Conservation (phyloP, 2,888 invertebrate genomes). For the Itoplectis maculator region DNA sequence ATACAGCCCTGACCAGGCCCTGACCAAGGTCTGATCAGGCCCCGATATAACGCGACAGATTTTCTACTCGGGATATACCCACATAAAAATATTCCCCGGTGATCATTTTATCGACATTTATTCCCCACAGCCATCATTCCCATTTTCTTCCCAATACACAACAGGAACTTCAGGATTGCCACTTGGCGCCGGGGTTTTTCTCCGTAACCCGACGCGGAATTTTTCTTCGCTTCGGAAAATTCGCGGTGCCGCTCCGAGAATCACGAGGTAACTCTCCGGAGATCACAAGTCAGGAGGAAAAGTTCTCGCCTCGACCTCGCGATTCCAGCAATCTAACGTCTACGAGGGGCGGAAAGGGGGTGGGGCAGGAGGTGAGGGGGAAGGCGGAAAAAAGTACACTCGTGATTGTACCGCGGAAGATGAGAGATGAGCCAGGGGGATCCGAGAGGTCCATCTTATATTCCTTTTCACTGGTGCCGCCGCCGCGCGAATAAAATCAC, state of each 20-base stretch:
- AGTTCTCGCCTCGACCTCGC: not conserved
- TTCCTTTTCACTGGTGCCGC: not conserved
- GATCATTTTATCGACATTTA: too few relatives aligned
- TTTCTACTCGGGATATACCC: too few relatives aligned
- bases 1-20: too few relatives aligned
- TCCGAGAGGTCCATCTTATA: not conserved
- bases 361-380: too few relatives aligned
- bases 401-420: not conserved
- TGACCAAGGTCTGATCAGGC: too few relatives aligned
- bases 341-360: too few relatives aligned
- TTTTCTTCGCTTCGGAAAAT: too few relatives aligned
- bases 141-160: not conserved
- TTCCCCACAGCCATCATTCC: not conserved
- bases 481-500: conserved; percentile 2
- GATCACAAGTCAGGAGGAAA: conserved; percentile 10
- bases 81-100: too few relatives aligned
- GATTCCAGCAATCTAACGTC: conserved; percentile 11
- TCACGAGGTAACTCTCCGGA: not conserved
- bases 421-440: not conserved
- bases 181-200: conserved; percentile 7
- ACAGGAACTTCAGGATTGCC: not conserved
- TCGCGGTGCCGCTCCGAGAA: not conserved
- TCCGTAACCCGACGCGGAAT: not conserved
- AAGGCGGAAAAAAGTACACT: not conserved
- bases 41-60: too few relatives aligned